phyloP scores from a whole-genome alignment of 1,140 invertebrate genomes.

The Atta colombica region DNA sequence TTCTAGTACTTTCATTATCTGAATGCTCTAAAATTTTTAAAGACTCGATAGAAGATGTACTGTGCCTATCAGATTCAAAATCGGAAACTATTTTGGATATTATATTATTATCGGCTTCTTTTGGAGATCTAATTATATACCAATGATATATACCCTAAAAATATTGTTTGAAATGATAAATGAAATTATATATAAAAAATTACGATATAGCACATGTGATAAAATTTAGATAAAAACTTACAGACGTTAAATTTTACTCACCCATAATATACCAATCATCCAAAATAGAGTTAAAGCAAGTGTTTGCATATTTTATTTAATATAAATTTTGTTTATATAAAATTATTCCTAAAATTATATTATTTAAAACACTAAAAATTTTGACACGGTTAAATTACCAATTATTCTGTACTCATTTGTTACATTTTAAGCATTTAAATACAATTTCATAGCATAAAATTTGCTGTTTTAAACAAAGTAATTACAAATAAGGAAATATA shows the following conservation, averaged over 20 bases:
- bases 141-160: slow-evolving; percentile 57
- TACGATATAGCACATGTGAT: not conserved
- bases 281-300: slow-evolving; percentile 67
- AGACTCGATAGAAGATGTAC: slow-evolving; percentile 74
- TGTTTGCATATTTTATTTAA: slow-evolving; percentile 26
- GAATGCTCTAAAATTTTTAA: slow-evolving; percentile 73
- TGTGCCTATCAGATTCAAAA: slow-evolving; percentile 64
- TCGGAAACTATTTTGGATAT: slow-evolving; percentile 61
- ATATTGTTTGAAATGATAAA: slow-evolving; percentile 18
- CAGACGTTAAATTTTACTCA: slow-evolving; percentile 46
- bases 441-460: slow-evolving; percentile 52
- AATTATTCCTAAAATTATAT: not conserved
- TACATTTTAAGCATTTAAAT: slow-evolving; percentile 10
- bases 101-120: not conserved
- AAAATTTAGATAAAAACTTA: slow-evolving; percentile 6
- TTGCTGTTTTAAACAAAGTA: not conserved
- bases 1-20: slow-evolving; percentile 66
- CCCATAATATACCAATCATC: slow-evolving; percentile 71
- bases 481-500: slow-evolving; percentile 21
- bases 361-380: slow-evolving; percentile 29
- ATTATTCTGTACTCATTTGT: slow-evolving; percentile 37
- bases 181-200: slow-evolving; percentile 3
- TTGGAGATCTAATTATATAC: slow-evolving; percentile 4
- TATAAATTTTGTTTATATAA: slow-evolving; percentile 10
- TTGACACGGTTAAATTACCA: slow-evolving; percentile 39